Conservation (phyloP, 2,113 vertebrate species). For the human (Homo sapiens) region GRCh38 chr3:168596501-168597000, state of each 20-base stretch:
- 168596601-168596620: background rate
- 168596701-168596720: background rate
- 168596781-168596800: background rate
- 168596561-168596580: background rate
- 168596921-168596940: background rate
- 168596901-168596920: background rate
- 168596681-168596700: background rate
- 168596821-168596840: background rate
- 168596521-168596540: slow-evolving; percentile 3
- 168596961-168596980: background rate
- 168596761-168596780: background rate
- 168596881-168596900: background rate
- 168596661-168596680: background rate
- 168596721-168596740: background rate
- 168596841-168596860: background rate
- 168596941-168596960: background rate
- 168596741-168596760: background rate
- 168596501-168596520: background rate
- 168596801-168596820: background rate
- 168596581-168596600: background rate
- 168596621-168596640: background rate
- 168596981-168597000: background rate
- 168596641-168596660: background rate
- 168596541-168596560: background rate
- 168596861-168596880: background rate